Conservation (phyloP, 2,113 vertebrate species). For the Nycticorax nycticorax region DNA sequence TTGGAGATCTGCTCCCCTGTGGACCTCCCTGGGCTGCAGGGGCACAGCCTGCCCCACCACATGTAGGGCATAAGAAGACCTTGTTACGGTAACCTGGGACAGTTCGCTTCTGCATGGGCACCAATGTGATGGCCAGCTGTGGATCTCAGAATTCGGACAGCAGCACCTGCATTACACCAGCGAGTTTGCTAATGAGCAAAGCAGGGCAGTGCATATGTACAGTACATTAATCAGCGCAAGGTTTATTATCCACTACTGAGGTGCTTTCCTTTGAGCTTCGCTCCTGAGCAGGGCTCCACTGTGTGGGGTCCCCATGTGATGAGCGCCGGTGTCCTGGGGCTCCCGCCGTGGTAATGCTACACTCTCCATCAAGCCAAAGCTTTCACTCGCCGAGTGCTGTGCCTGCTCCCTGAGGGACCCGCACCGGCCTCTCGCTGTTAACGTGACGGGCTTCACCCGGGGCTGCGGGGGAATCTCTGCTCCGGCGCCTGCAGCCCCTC, state of each 20-base stretch:
- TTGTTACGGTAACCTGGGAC: not conserved
- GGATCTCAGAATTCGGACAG: not conserved
- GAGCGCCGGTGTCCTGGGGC: fast-evolving
- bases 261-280: not conserved
- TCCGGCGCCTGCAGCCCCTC: not conserved
- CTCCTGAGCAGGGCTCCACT: not conserved
- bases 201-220: too few species aligned
- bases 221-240: not conserved
- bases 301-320: not conserved
- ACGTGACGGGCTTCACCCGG: not conserved
- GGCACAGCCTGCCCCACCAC: not conserved
- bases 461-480: not conserved
- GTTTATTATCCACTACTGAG: too few species aligned
- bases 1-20: not conserved
- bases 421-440: fast-evolving
- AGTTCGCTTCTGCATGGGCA: fast-evolving
- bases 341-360: not conserved
- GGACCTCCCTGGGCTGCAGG: not conserved
- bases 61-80: not conserved
- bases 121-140: not conserved
- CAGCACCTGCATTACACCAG: not conserved
- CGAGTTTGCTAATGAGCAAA: not conserved
- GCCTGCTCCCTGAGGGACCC: not conserved
- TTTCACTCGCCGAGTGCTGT: not conserved
- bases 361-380: not conserved